Evolutionary conservation across 2,113 vertebrate genomes (phyloP), one percentile per base, ranked within the genome.

Genomic region (Thalassoma bifasciatum): DNA sequence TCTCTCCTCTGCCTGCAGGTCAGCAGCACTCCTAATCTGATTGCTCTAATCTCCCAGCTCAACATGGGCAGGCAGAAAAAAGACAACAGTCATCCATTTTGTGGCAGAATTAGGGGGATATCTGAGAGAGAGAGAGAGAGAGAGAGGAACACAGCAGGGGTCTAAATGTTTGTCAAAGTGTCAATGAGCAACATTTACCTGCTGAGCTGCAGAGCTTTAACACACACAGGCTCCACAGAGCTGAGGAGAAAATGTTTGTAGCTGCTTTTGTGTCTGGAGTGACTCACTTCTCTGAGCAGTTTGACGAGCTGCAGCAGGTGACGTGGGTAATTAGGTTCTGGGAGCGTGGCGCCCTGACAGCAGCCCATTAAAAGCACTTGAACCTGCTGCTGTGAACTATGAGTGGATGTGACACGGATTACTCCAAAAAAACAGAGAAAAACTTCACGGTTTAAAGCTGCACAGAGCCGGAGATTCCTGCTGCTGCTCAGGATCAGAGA

Each of bases 1-100:
- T 77, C 66, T 49, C 54, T 50, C 67, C 36, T 58, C 66, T 24
- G 77, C 77, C 82, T 86, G 87, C 91, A 84, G 91, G 93, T 95
- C 82, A 89, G 88, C 86, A 81, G 77, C 91, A 74, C 63, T 90
- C 86, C 64, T 98, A 98, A 98, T 95, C 90, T 95, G 96, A 96
- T 99, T 97, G 94, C 88, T 92, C 90, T 98, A 98, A 99, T 98
- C 97, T 95, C 86, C 86, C 82, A 82, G 93, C 85, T 88, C 86
- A 94, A 94, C 90, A 90, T 86, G 88, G 93, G 92, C 93, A 92
- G 85, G 88, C 79, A 87, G 85, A 75, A 82, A 81, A 88, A 86
- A 84, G 81, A 89, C 81, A 87, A 86, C 86, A 84, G 82, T 74
- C 85, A 74, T 89, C 88, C 86, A 91, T 92, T 92, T 88, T 88